phyloP scores from a whole-genome alignment of 2,113 vertebrate genomes.

The Ranitomeya variabilis region DNA sequence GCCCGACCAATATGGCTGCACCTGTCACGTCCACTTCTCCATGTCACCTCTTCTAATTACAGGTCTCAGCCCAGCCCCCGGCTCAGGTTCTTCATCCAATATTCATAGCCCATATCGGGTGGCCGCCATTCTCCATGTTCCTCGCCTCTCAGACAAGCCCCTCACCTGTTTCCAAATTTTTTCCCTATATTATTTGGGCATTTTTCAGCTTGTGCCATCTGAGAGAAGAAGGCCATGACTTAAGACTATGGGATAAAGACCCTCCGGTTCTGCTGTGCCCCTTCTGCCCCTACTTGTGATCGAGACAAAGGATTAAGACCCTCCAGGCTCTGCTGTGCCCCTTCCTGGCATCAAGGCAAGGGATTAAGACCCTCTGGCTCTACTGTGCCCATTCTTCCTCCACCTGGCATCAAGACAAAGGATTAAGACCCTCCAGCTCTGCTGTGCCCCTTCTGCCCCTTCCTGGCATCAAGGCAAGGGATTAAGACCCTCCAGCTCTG shows the following conservation, averaged over 20 bases:
- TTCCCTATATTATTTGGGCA: not conserved
- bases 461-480: not conserved
- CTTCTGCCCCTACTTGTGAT: too few species aligned
- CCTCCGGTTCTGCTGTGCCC: not conserved
- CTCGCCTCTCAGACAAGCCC: slow-evolving; percentile 63
- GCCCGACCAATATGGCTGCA: not conserved
- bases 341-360: not conserved
- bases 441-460: too few species aligned
- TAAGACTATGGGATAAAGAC: slow-evolving; percentile 19
- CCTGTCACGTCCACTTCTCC: not conserved
- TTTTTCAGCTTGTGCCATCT: not conserved
- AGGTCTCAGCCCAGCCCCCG: slow-evolving; percentile 60
- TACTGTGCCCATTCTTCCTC: too few species aligned
- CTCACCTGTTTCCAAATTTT: slow-evolving; percentile 59
- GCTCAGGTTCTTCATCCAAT: slow-evolving; percentile 84
- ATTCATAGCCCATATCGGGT: slow-evolving; percentile 81
- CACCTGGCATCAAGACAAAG: not conserved
- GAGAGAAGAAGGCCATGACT: not conserved
- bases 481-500: not conserved
- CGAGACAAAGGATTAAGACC: not conserved
- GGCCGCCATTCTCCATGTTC: slow-evolving; percentile 53
- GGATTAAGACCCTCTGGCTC: too few species aligned
- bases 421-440: not conserved
- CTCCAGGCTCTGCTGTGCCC: too few species aligned
- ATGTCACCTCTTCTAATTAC: not conserved